Base-by-base conservation (phyloP, 2,797 vertebrate species). In the Mus minutoides region DNA sequence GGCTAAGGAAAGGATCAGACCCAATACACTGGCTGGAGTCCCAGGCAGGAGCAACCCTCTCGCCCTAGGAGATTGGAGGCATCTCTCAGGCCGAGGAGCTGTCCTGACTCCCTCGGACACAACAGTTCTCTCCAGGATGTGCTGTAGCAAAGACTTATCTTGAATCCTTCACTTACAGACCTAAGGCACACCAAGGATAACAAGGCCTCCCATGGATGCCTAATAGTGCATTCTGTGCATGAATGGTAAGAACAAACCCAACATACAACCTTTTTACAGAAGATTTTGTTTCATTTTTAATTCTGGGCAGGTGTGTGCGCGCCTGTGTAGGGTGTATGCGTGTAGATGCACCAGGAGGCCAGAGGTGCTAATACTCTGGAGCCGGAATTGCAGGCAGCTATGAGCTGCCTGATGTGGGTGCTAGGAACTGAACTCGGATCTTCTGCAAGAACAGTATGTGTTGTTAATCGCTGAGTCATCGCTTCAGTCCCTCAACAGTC, bases 1-100 rank as follows among this genome's bases (percentile, higher is more conserved):
- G 89, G 73, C 90, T 49, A 77, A 88, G 34, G 91, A 56, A 80
- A 96, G 86, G 69, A 97, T 94, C 31, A 77, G 79, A 78, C 58
- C 2, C 0, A 2, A 80, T 60, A 43, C 46, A 19, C 22, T 90
- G 95, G 96, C 94, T 86, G 54, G 77, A 31, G 77, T 93, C 97
- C 91, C 94, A 88, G 92, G 60, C 29, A 40, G 73, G 73, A 90
- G 60, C 2, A 14, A n/a, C n/a, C 75, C 88, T 80, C 69, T 56
- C 16, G 0, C 24, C 21, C 56, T 37, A 21, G 54, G 67, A 75
- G 52, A 54, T 1, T 1, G 10, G 77, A 0, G 3, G 49, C 11
- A 2, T 29, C n/a, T 84, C 88, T 64, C 34, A 67, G 88, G 67
- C 79, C 77, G 1, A 26, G 0, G 24, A 31, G 92, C 49, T 6